Conservation (phyloP, 2,797 vertebrate genomes). For the Petrocephalus schoutedeni region DNA sequence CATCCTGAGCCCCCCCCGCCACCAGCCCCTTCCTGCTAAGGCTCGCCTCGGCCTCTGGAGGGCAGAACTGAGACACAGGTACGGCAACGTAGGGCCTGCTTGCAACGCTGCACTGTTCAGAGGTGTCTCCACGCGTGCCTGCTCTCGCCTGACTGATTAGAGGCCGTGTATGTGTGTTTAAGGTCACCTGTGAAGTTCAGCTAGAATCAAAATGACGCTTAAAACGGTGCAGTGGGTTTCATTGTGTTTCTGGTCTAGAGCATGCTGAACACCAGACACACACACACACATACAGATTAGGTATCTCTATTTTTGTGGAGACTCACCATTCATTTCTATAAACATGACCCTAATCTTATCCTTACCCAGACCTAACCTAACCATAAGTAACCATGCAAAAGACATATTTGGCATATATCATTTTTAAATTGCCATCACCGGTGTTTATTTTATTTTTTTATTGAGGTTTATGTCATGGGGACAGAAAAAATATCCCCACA, state of each 20-base stretch:
- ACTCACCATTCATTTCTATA: background rate
- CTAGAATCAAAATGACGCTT: background rate
- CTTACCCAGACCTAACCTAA: background rate
- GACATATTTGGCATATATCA: background rate
- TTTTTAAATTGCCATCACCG: background rate
- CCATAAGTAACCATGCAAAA: background rate
- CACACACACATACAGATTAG: background rate
- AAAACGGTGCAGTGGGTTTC: background rate
- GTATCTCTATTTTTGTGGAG: background rate
- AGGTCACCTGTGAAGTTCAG: background rate
- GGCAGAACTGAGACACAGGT: conserved; percentile 33
- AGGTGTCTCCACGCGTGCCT: background rate
- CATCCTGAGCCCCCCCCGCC: conserved; percentile 7
- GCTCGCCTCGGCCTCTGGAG: conserved; percentile 17
- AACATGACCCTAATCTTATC: background rate
- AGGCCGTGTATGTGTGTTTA: background rate
- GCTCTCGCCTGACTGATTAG: background rate
- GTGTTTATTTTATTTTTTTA: background rate
- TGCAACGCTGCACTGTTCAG: background rate
- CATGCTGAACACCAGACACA: background rate
- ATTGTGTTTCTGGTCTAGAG: background rate
- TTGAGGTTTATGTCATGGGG: background rate
- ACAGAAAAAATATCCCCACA: background rate
- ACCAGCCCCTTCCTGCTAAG: background rate
- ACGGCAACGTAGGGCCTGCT: background rate